Conservation (phyloP, 2,113 vertebrate species). For the Megaleporinus macrocephalus region DNA sequence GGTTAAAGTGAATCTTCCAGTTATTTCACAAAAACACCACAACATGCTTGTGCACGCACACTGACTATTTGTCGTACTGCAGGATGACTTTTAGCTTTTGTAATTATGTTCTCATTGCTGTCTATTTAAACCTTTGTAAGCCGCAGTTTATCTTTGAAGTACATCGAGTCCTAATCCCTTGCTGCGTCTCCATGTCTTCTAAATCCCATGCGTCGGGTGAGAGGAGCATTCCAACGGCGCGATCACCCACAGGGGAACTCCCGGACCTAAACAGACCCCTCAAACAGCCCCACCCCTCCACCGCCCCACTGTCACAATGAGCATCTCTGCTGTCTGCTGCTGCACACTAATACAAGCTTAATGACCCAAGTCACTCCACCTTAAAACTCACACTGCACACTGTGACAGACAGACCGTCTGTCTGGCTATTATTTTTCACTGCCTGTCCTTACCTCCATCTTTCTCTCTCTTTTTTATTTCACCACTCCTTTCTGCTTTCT, state of each 20-base stretch:
- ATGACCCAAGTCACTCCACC: background rate
- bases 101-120: background rate
- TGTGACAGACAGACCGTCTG: background rate
- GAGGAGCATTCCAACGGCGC: constrained; percentile 57
- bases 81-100: background rate
- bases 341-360: background rate
- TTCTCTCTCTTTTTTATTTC: background rate
- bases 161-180: constrained; percentile 14
- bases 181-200: constrained; percentile 6
- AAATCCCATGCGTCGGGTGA: constrained; percentile 37
- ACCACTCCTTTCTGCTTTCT: too few species aligned
- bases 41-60: background rate
- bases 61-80: background rate
- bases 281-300: too few species aligned
- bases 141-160: background rate
- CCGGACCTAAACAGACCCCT: constrained; percentile 57
- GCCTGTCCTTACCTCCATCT: background rate
- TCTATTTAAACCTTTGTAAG: background rate
- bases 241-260: constrained; percentile 63
- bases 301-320: background rate
- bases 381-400: background rate
- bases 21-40: too few species aligned
- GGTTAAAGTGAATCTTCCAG: too few species aligned
- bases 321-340: background rate
- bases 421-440: background rate